These are phyloP conservation scores for Arothron firmamentum DNA, from an alignment of 2,113 vertebrate species.

Conservation along the genomic window DNA sequence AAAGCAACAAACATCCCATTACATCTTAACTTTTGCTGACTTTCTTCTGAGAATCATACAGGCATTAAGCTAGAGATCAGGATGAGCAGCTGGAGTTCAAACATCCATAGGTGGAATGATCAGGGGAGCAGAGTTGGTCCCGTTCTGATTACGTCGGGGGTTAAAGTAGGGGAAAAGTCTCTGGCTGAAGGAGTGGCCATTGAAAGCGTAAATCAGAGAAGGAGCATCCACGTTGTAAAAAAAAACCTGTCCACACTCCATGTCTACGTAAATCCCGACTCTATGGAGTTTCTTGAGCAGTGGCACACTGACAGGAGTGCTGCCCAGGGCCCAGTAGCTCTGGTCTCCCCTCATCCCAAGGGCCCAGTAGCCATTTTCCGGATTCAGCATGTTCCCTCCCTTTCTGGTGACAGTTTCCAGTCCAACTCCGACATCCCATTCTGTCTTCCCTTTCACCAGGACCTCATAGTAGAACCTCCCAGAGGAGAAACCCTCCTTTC, in stretches of 20 bases:
- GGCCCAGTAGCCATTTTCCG: constrained; percentile 68
- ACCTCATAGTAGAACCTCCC: constrained; percentile 71
- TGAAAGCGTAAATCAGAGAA: constrained; percentile 80
- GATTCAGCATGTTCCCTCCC: constrained; percentile 58
- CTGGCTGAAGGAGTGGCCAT: constrained; percentile 72
- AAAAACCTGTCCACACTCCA: constrained; percentile 77
- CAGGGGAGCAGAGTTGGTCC: constrained; percentile 61
- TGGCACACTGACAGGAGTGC: constrained; percentile 50
- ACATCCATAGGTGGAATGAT: constrained; percentile 43
- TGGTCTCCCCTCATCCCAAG: constrained; percentile 53
- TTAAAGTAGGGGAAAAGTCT: constrained; percentile 80
- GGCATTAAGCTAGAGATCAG: neutral
- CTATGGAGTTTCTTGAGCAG: constrained; percentile 67
- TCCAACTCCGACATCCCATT: constrained; percentile 71
- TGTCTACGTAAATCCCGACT: constrained; percentile 81
- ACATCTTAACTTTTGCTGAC: neutral
- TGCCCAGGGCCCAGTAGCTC: constrained; percentile 59
- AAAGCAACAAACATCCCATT: constrained; percentile 4
- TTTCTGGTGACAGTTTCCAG: constrained; percentile 62
- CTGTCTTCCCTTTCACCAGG: constrained; percentile 62
- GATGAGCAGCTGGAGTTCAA: constrained; percentile 3
- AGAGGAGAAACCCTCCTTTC: constrained; percentile 54
- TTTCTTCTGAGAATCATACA: neutral
- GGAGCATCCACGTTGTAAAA: constrained; percentile 74
- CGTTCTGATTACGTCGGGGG: constrained; percentile 52